A percentile compares a stretch with the other conserved stretches of the same genome.
Evolutionary conservation across 2,888 invertebrate genomes (phyloP).

Genomic region (Dryomyza anilis): DNA sequence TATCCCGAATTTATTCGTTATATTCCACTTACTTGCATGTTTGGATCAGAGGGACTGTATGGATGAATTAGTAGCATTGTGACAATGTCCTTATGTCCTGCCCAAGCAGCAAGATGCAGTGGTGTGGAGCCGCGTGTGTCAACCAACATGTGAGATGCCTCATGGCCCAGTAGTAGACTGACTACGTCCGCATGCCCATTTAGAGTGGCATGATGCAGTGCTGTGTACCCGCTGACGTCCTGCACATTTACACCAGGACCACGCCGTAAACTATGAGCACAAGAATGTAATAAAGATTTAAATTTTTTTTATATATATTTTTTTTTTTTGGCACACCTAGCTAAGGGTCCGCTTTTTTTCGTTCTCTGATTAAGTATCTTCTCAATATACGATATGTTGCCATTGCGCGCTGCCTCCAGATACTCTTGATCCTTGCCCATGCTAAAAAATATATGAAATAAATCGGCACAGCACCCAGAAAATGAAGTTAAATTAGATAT

Average conservation of each 20-base stretch:
- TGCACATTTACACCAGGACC: constrained; percentile 92
- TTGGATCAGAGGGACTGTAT: constrained; percentile 82
- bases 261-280: constrained; percentile 72
- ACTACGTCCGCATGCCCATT: constrained; percentile 94
- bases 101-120: constrained; percentile 93
- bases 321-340: constrained; percentile 83
- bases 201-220: constrained; percentile 91
- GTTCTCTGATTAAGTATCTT: constrained; percentile 87
- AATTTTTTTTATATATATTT: background rate
- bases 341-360: constrained; percentile 91
- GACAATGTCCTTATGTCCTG: constrained; percentile 88
- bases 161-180: constrained; percentile 76
- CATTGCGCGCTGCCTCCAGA: constrained; percentile 92
- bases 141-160: constrained; percentile 84
- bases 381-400: constrained; percentile 86
- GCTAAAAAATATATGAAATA: too few relatives aligned
- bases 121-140: constrained; percentile 92
- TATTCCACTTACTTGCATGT: constrained; percentile 79
- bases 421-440: constrained; percentile 98
- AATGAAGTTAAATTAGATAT: too few relatives aligned
- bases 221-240: constrained; percentile 91
- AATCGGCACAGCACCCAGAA: too few relatives aligned
- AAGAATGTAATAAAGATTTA: background rate
- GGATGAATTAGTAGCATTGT: constrained; percentile 80
- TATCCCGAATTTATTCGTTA: too few relatives aligned